These are phyloP conservation scores for Aspiorhynchus laticeps DNA, from an alignment of 2,113 vertebrate species.

Conservation along the genomic window DNA sequence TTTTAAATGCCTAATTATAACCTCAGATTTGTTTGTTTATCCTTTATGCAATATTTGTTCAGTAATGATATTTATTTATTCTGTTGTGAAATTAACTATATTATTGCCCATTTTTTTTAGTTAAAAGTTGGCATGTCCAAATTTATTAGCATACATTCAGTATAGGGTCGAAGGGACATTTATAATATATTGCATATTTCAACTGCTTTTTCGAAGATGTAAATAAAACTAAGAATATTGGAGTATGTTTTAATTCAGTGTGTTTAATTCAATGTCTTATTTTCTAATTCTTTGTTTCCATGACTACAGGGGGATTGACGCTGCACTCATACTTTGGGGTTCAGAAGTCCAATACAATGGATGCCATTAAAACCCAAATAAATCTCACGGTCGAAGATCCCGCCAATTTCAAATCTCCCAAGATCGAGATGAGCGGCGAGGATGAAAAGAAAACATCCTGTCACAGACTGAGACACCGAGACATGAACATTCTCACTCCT, in stretches of 20 bases:
- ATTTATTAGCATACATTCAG: not conserved
- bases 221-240: too few relatives aligned
- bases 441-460: conserved; percentile 78
- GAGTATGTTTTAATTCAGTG: too few relatives aligned
- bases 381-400: conserved; percentile 81
- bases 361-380: conserved; percentile 84
- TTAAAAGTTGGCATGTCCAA: not conserved
- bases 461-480: conserved; percentile 85
- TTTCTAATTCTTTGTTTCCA: not conserved
- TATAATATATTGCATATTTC: too few relatives aligned
- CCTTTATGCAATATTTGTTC: not conserved
- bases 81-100: not conserved
- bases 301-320: conserved; percentile 78
- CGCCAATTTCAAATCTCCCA: conserved; percentile 80
- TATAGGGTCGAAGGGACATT: not conserved
- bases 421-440: conserved; percentile 79
- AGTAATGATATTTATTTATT: not conserved
- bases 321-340: conserved; percentile 87
- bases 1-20: not conserved
- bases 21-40: not conserved
- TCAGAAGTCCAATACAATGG: conserved; percentile 89
- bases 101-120: not conserved
- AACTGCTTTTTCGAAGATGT: too few relatives aligned
- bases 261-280: not conserved
- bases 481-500: conserved; percentile 85